Conservation (phyloP, 1,140 invertebrate species). For the Paraescarpia echinospica region DNA sequence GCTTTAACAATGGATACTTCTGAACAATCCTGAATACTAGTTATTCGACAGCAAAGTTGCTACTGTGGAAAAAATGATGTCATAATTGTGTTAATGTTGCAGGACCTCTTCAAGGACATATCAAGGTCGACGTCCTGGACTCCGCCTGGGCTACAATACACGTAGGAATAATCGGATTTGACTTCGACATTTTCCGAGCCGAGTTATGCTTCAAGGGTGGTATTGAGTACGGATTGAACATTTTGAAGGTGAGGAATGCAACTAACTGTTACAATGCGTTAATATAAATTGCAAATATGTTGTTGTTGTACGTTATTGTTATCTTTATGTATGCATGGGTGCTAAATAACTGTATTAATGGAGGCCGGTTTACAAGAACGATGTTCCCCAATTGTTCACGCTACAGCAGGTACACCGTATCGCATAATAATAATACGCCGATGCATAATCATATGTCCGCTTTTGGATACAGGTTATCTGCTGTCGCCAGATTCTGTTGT, state of each 20-base stretch:
- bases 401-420: no score
- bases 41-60: no score
- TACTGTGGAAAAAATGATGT: no score
- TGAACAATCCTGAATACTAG: background rate
- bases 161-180: slow-evolving; percentile 9
- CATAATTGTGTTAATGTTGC: background rate
- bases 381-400: no score
- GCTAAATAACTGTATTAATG: background rate
- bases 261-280: no score
- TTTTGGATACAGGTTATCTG: no score
- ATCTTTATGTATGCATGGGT: background rate
- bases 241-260: background rate
- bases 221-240: slow-evolving; percentile 2
- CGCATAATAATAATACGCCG: no score
- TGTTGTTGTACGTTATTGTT: no score
- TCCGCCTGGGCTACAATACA: background rate
- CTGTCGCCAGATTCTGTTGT: no score
- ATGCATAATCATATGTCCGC: no score
- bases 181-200: slow-evolving; percentile 12
- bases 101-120: slow-evolving; percentile 11
- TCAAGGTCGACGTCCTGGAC: background rate
- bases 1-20: background rate
- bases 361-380: background rate
- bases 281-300: background rate
- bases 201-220: slow-evolving; percentile 14